Evolutionary conservation across 2,888 invertebrate genomes (phyloP).

Genomic region (Mythimna albipuncta): DNA sequence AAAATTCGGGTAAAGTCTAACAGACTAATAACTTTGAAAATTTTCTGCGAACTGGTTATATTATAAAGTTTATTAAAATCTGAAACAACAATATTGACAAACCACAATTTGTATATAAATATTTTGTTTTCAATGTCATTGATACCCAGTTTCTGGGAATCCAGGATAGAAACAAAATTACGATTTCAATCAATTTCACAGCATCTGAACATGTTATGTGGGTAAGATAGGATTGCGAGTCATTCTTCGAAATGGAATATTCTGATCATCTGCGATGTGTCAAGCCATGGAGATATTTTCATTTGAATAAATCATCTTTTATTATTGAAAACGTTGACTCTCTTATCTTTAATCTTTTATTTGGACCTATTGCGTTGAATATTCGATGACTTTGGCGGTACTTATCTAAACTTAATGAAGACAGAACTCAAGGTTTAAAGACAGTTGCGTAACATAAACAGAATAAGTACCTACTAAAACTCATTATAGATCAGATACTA

Average conservation of each 20-base stretch:
- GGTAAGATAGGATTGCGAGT: slow-evolving; percentile 10
- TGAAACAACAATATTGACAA: too few species aligned
- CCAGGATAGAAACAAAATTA: slow-evolving; percentile 11
- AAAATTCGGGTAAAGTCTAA: slow-evolving; percentile 14
- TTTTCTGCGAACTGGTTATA: background rate
- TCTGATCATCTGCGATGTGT: slow-evolving; percentile 34
- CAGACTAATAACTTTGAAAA: background rate
- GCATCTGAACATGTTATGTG: slow-evolving; percentile 51
- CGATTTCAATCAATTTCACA: slow-evolving; percentile 58
- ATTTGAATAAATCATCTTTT: slow-evolving; percentile 32
- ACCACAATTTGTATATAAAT: background rate
- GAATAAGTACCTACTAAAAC: too few species aligned
- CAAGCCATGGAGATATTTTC: slow-evolving; percentile 5
- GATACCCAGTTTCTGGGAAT: background rate
- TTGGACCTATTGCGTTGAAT: slow-evolving; percentile 3
- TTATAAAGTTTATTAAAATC: too few species aligned
- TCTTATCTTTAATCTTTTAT: background rate
- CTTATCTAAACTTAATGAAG: background rate
- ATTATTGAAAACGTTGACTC: slow-evolving; percentile 1
- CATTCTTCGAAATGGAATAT: slow-evolving; percentile 35
- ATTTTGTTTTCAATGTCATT: background rate
- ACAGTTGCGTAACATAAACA: too few species aligned
- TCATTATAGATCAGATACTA: too few species aligned
- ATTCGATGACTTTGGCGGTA: background rate
- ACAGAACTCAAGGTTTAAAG: background rate